A percentile compares a stretch with the other conserved stretches of the same genome.
phyloP scores from a whole-genome alignment of 2,888 invertebrate species.

The Capitulum mitella region DNA sequence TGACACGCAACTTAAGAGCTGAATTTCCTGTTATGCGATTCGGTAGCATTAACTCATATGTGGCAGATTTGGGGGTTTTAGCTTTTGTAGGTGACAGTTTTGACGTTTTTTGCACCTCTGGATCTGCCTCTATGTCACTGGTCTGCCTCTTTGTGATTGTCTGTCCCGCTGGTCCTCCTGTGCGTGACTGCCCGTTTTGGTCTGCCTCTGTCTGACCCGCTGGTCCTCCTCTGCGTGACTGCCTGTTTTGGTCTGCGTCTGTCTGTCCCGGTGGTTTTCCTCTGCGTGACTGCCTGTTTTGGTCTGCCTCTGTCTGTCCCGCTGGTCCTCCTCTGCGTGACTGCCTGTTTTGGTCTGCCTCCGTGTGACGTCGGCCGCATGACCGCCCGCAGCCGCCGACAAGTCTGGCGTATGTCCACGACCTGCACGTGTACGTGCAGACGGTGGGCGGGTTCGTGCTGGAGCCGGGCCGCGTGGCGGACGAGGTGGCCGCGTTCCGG shows the following conservation, averaged over 20 bases:
- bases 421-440: slow-evolving; percentile 37
- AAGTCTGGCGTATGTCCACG: slow-evolving; percentile 35
- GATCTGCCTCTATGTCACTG: background rate
- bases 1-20: no score
- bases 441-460: slow-evolving; percentile 38
- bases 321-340: background rate
- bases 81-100: no score
- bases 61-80: no score
- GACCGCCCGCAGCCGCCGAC: slow-evolving; percentile 35
- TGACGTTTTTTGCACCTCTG: background rate
- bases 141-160: background rate
- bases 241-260: background rate
- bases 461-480: slow-evolving; percentile 35
- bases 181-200: background rate
- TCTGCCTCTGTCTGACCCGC: background rate
- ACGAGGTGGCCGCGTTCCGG: slow-evolving; percentile 35
- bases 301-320: background rate
- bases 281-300: background rate
- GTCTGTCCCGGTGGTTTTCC: background rate
- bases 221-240: background rate
- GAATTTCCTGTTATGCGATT: background rate
- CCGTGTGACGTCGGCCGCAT: no score
- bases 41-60: no score
- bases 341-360: no score
- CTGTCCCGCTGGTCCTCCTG: background rate